phyloP scores from a whole-genome alignment of 2,797 vertebrate species.

The Acipenser transmontanus region DNA sequence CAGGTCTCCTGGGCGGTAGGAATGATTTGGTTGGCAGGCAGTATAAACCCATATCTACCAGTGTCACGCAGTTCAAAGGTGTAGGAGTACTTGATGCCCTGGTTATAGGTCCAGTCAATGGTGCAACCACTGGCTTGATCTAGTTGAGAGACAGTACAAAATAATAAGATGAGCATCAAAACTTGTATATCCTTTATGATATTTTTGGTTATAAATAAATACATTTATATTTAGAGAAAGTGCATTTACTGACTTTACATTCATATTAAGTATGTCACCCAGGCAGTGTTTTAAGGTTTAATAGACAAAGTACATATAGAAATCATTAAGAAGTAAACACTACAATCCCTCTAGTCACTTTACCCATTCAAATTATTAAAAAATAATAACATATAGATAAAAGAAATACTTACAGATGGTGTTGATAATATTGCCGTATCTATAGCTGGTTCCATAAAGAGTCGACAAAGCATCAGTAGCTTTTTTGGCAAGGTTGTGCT shows the following conservation, averaged over 20 bases:
- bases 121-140: conserved; percentile 78
- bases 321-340: too few species aligned
- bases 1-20: conserved; percentile 85
- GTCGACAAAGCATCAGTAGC: conserved; percentile 66
- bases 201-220: too few species aligned
- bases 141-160: conserved; percentile 27
- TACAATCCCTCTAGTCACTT: too few species aligned
- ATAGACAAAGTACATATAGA: too few species aligned
- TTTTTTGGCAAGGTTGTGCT: conserved; percentile 65
- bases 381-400: not conserved
- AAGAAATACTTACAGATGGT: conserved; percentile 79
- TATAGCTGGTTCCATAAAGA: conserved; percentile 73
- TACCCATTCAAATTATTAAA: too few species aligned
- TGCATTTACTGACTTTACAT: too few species aligned
- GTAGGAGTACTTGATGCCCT: conserved; percentile 89
- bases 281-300: too few species aligned
- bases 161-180: not conserved
- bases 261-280: too few species aligned
- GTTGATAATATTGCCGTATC: conserved; percentile 78
- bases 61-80: conserved; percentile 89
- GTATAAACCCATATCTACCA: conserved; percentile 76
- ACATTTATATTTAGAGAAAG: too few species aligned
- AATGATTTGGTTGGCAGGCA: conserved; percentile 81
- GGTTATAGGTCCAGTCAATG: conserved; percentile 85
- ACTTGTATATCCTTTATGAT: not conserved